Percentiles rank a stretch among this genome's conserved stretches.
Evolutionary conservation across 1,140 invertebrate species (phyloP).

Genomic region (Pseudobourletiella spinata): DNA sequence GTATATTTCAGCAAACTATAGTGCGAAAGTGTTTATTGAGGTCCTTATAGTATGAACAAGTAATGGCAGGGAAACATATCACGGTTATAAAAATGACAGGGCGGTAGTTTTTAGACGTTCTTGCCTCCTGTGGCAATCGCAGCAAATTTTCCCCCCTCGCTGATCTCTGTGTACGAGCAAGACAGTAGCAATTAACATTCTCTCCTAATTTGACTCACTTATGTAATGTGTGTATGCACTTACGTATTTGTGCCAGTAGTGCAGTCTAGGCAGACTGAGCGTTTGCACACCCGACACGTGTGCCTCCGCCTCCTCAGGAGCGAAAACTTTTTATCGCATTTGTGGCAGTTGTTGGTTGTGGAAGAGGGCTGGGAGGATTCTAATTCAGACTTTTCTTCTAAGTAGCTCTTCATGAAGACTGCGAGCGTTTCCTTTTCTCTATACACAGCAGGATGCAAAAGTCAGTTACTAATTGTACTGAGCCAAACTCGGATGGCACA

Average conservation of each 20-base stretch:
- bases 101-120: no score
- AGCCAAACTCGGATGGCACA: neutral
- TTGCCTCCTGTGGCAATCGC: no score
- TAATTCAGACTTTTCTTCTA: slow-evolving; percentile 1
- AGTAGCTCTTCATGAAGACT: neutral
- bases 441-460: neutral
- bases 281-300: neutral
- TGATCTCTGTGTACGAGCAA: no score
- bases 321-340: neutral
- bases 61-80: no score
- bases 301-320: neutral
- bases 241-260: neutral
- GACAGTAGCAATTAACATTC: no score
- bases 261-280: neutral
- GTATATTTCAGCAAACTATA: no score
- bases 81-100: no score
- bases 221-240: no score
- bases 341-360: neutral
- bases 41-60: no score
- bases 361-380: neutral
- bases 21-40: no score
- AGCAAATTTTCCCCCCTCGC: no score
- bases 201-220: no score
- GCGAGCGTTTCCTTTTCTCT: neutral
- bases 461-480: neutral